Evolutionary conservation across 2,888 invertebrate genomes (phyloP), one percentile per base, ranked within the genome.

Genomic region (Drosophila paranaensis): DNA sequence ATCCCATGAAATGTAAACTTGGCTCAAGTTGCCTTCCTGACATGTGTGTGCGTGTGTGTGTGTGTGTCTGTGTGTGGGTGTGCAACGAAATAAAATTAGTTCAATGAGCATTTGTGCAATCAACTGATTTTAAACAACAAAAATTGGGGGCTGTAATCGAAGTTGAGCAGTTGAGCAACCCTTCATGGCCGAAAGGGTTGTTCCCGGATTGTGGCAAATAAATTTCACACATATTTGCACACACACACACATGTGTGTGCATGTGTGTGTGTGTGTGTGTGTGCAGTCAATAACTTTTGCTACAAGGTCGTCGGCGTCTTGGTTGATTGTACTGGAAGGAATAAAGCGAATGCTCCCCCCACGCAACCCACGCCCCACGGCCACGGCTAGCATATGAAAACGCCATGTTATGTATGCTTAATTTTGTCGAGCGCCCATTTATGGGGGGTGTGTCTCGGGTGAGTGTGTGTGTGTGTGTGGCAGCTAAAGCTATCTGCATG

Each of bases 61-160:
- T 64, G 60, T 64, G 63, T 25, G 39, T 56, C 43, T 53, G 54
- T 61, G 58, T 61, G 56, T 63, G 56, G 55, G 69, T 70, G 64
- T 73, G 74, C 69, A 77, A 66, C 67, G 63, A 85, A 89, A 90
- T 89, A 79, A 90, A 90, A 91, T 90, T 90, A 91, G 88, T 89
- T 86, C 91, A 89, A 90, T 90, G 91, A 88, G 89, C 90, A 90
- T 90, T 90, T 91, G 87, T 90, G 88, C 91, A 90, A 89, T 81
- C 90, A 86, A 89, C 87, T 90, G 91, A 88, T 88, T 84, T 84
- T 79, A 88, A 88, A 86, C 81, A 84, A 85, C 83, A 79, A 81
- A 83, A 68, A 69, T 76, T 71, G 64, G 64, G 66, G 56, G 45
- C 58, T 74, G 77, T 77, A 79, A 69, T 55, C 65, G 60, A 77